These are phyloP conservation scores for Lottia gigantea DNA, from an alignment of 2,888 invertebrate genomes.

Conservation along the genomic window DNA sequence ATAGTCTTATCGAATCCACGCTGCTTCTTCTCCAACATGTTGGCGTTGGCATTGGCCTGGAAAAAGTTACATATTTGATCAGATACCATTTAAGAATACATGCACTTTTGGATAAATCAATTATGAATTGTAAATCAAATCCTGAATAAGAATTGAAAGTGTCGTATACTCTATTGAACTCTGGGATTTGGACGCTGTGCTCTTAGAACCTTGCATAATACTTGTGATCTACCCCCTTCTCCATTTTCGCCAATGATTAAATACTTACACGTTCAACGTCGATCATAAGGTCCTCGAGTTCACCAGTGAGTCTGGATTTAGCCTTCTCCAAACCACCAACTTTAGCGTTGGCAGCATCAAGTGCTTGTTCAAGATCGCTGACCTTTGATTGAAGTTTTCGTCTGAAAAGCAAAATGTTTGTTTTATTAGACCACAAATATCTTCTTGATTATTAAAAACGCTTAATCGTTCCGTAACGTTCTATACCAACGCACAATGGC, in stretches of 20 bases:
- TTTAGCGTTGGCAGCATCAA: constrained; percentile 97
- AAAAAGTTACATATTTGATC: too few species aligned
- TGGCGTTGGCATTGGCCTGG: constrained; percentile 73
- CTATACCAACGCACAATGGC: too few species aligned
- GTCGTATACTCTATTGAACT: too few species aligned
- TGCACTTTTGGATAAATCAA: neutral
- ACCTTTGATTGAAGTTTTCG: constrained; percentile 86
- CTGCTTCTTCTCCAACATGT: constrained; percentile 95
- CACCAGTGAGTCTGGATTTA: constrained; percentile 93
- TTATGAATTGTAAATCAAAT: neutral
- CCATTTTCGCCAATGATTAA: too few species aligned
- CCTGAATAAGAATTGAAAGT: too few species aligned
- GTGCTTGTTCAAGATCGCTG: constrained; percentile 95
- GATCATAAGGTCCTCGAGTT: constrained; percentile 95
- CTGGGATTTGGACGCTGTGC: too few species aligned
- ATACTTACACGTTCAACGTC: constrained; percentile 82
- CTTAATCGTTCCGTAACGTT: too few species aligned
- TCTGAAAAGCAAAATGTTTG: constrained; percentile 66
- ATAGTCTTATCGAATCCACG: constrained; percentile 99
- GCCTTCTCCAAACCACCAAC: constrained; percentile 96
- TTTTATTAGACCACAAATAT: too few species aligned
- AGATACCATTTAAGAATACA: neutral
- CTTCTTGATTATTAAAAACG: too few species aligned
- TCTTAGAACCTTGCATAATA: too few species aligned
- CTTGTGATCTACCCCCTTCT: too few species aligned